A percentile compares a stretch with the other conserved stretches of the same genome.
Evolutionary conservation across 2,797 vertebrate species (phyloP).

Genomic region (Sciurus carolinensis): DNA sequence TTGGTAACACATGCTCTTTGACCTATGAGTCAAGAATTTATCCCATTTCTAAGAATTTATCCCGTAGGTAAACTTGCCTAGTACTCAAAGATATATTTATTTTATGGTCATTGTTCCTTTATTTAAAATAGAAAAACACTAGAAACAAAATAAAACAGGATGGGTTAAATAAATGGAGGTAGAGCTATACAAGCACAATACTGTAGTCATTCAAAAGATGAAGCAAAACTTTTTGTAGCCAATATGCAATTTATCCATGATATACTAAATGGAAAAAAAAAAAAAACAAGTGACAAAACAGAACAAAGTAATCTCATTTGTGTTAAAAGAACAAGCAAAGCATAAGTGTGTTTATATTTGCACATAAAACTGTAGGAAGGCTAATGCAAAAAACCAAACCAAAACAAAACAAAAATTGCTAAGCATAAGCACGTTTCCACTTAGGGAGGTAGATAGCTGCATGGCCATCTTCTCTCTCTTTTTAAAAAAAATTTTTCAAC

Average conservation of each 20-base stretch:
- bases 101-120: neutral
- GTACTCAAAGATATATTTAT: neutral
- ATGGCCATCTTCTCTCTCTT: neutral
- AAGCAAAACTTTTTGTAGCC: neutral
- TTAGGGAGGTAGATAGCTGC: neutral
- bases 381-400: neutral
- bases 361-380: neutral
- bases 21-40: neutral
- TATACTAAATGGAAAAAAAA: neutral
- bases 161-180: neutral
- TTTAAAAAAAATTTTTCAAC: neutral
- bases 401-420: neutral
- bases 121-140: constrained; percentile 51
- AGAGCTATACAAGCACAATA: neutral
- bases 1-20: neutral
- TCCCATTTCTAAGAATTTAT: neutral
- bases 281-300: neutral
- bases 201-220: neutral
- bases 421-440: neutral
- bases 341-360: neutral
- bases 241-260: neutral
- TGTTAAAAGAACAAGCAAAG: neutral
- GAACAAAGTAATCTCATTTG: neutral
- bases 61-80: neutral
- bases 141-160: neutral